Conservation (phyloP, 2,888 invertebrate species). For the Caprella mutica region DNA sequence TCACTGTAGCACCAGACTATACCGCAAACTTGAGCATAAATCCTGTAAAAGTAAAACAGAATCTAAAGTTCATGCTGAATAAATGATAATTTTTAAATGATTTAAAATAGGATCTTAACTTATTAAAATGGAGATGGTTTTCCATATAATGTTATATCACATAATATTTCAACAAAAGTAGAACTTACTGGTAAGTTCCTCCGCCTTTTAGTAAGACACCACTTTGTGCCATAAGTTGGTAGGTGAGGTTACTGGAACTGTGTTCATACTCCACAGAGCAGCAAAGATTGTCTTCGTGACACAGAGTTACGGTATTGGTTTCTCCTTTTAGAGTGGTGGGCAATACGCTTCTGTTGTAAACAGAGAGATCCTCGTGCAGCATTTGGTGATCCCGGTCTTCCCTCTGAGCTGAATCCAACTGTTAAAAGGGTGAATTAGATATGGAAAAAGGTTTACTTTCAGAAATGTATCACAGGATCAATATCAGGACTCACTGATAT, state of each 20-base stretch:
- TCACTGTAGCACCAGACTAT: slow-evolving; percentile 39
- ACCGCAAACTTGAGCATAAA: slow-evolving; percentile 37
- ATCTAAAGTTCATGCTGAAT: too few species aligned
- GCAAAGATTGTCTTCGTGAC: slow-evolving; percentile 23
- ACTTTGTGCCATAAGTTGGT: slow-evolving; percentile 39
- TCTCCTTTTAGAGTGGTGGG: background rate
- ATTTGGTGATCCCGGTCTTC: background rate
- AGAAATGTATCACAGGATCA: background rate
- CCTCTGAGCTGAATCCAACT: background rate
- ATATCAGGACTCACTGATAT: background rate
- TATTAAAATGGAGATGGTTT: too few species aligned
- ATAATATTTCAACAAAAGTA: too few species aligned
- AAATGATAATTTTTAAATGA: too few species aligned
- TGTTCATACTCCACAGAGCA: slow-evolving; percentile 20
- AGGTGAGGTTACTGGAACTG: slow-evolving; percentile 32
- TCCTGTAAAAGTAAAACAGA: too few species aligned
- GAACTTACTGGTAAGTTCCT: too few species aligned
- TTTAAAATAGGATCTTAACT: too few species aligned
- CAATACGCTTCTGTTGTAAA: slow-evolving; percentile 30
- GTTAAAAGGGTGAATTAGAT: too few species aligned
- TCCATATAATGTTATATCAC: too few species aligned
- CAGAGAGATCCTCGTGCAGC: slow-evolving; percentile 35
- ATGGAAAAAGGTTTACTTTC: too few species aligned
- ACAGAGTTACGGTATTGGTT: slow-evolving; percentile 7
- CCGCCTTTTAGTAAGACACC: slow-evolving; percentile 36